Evolutionary conservation across 2,888 invertebrate genomes (phyloP), one percentile per base, ranked within the genome.

Genomic region (Melikaiella ostensackeni): DNA sequence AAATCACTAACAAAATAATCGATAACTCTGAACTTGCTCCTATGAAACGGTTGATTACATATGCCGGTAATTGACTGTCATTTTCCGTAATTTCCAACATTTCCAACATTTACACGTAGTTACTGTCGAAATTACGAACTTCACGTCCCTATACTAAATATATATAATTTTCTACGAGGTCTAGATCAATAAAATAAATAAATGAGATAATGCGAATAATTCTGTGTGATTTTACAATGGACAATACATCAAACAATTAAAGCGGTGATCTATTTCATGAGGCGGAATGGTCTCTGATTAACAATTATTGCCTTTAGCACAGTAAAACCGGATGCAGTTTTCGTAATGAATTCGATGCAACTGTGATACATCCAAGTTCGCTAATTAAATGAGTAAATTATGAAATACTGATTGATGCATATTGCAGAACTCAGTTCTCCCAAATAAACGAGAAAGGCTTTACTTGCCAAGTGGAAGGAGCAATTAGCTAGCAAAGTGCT

Each of bases 401-500:
- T 63, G 35, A 63, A 63, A 63, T 11, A 63, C n/a, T 35, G n/a
- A 63, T 63, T 33, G 35, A 63, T 35, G 30, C 21, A 63, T 61
- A 61, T 61, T 63, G 9, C n/a, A n/a, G 21, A 35, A n/a, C n/a
- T 35, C 35, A 5, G 11, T 19, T 35, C 33, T 63, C 63, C n/a
- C 11, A 63, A 63, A 63, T 35, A 63, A 63, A 33, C n/a, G n/a
- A 33, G 19, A 35, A 33, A 35, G 35, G 33, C 9, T 63, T 5
- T 11, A 63, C n/a, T 33, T 35, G 63, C 33, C 63, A 35, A 63
- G 63, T 63, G n/a, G 11, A 63, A 63, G n/a, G 8, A 4, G 63
- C 63, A 63, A 63, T 63, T 35, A 63, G 63, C 35, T 63, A 33
- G 63, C 63, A 11, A 63, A 63, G 63, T 63, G 35, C 63, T 63